Evolutionary conservation across 1,140 invertebrate genomes (phyloP), one percentile per base, ranked within the genome.

Genomic region (Nasonia vitripennis): DNA sequence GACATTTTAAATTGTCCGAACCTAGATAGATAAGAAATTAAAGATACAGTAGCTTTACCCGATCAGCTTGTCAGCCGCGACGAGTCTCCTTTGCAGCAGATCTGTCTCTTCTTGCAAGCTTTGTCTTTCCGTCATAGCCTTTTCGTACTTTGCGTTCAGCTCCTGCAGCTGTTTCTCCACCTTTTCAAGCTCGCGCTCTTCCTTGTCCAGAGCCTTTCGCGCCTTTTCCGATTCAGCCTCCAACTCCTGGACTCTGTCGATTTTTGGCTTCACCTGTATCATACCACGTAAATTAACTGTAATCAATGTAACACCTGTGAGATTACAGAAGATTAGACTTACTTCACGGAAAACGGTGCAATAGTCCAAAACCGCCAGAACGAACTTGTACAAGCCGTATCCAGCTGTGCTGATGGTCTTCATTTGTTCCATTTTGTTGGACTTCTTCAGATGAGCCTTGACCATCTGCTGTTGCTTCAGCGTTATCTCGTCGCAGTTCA

Each of bases 1-100:
- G 27, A 27, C 1, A 27, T 27, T 7, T 6, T 0, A 45, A 45
- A 71, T 23, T 45, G 6, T 45, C 41, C 10, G 1, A 45, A 7
- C 6, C 41, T 45, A 37, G 2, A 41, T 74, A 17, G 34, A 74
- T 41, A n/a, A 48, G 41, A 41, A 75, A 23, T 6, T n/a, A 23
- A 75, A 48, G 6, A 75, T 45, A 27, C n/a, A 81, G 37, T 12
- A 75, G 20, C 34, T 48, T 45, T 45, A 86, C 85, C 77, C 55
- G 27, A 98, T 97, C 5, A 99, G 93, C 91, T 97, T 97, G 89
- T 98, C 97, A 0, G 98, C 97, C 9, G 97, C 97, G 79, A 95
- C 93, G 12, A 98, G 92, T 83, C 97, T 94, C 73, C 96, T 93
- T 94, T 97, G 96, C 93, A 98, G 96, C 41, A 98, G 93, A 88